These are phyloP conservation scores for Bergia sp. DNA, from an alignment of 92 coral and sea anemone species.

Conservation along the genomic window DNA sequence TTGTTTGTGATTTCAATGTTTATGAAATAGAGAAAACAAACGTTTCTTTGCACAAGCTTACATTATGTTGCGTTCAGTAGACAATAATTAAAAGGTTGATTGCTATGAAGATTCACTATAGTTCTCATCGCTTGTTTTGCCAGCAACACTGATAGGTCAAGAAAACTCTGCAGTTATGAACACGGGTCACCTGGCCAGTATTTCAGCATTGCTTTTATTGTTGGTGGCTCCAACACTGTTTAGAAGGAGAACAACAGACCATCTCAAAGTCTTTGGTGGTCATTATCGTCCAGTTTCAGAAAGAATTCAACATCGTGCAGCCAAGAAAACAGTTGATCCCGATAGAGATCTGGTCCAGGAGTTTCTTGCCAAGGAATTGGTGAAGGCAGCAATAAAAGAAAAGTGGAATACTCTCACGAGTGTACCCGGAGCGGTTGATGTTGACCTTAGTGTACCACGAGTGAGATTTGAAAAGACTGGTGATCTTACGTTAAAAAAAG, in stretches of 20 bases:
- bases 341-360: background rate
- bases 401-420: background rate
- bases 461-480: background rate
- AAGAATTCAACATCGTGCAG: background rate
- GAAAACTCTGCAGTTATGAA: background rate
- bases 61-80: too few species aligned
- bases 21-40: too few species aligned
- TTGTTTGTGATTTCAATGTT: too few species aligned
- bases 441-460: constrained; percentile 1
- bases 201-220: background rate
- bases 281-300: background rate
- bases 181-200: background rate
- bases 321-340: background rate
- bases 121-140: too few species aligned
- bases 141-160: too few species aligned
- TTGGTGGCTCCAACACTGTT: background rate
- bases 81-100: too few species aligned
- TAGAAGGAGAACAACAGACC: too few species aligned
- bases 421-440: background rate
- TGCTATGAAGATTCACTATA: too few species aligned
- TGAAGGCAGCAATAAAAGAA: background rate
- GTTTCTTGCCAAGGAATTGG: background rate
- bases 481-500: background rate
- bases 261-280: too few species aligned
- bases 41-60: too few species aligned